Evolutionary conservation across 2,888 invertebrate species (phyloP).

Genomic region (Eurytoma adleriae): DNA sequence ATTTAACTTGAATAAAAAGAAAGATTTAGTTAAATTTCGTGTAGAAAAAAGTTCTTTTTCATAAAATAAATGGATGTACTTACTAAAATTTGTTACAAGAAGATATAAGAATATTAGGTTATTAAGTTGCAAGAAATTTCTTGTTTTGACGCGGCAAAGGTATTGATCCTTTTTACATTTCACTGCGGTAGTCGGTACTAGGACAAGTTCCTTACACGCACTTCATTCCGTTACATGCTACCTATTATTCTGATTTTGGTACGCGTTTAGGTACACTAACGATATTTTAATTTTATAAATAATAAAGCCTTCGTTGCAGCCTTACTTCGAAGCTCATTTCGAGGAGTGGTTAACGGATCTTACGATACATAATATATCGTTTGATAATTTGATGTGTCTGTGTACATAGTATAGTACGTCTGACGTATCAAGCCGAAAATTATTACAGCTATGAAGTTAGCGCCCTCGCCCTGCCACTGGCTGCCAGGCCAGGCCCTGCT

Average conservation of each 20-base stretch:
- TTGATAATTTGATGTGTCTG: no score
- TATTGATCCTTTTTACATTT: slow-evolving; percentile 41
- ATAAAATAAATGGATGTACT: not conserved
- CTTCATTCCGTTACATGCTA: no score
- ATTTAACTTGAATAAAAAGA: slow-evolving; percentile 20
- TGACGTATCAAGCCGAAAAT: no score
- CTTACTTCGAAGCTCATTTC: not conserved
- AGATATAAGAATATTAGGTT: no score
- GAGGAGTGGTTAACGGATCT: not conserved
- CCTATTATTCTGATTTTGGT: no score
- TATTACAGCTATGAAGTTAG: no score
- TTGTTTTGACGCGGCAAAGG: not conserved
- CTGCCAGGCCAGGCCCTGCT: no score
- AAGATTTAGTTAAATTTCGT: not conserved
- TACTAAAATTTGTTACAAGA: slow-evolving; percentile 5
- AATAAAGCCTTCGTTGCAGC: not conserved
- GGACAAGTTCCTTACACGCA: not conserved
- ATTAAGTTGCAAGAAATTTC: no score
- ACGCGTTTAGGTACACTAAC: no score
- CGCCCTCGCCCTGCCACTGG: no score
- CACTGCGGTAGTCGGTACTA: slow-evolving; percentile 12
- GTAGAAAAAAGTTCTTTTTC: not conserved
- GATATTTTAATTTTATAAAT: no score
- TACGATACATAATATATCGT: not conserved
- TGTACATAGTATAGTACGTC: no score